Percentiles rank a stretch among this genome's conserved stretches.
phyloP scores from a whole-genome alignment of 2,888 invertebrate genomes.

The Odontocolon sp. region DNA sequence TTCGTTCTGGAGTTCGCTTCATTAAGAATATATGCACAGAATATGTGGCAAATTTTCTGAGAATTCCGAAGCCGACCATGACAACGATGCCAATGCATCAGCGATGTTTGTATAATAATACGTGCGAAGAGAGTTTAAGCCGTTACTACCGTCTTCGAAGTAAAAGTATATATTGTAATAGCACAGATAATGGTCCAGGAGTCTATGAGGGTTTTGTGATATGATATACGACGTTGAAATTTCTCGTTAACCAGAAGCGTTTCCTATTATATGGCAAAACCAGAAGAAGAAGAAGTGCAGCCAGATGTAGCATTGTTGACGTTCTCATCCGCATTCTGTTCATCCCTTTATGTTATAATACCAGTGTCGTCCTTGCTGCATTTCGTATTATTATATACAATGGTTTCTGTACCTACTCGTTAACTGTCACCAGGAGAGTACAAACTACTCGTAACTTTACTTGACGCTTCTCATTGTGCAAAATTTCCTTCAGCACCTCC shows the following conservation, averaged over 20 bases:
- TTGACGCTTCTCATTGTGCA: background rate
- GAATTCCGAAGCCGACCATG: background rate
- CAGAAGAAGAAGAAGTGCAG: background rate
- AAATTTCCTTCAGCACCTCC: background rate
- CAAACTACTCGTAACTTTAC: constrained; percentile 2
- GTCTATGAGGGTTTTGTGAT: constrained; percentile 3
- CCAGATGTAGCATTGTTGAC: constrained; percentile 14
- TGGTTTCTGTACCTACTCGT: background rate
- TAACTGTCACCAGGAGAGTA: constrained; percentile 4
- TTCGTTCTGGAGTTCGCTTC: background rate
- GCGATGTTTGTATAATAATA: constrained; percentile 27
- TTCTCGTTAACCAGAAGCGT: constrained; percentile 27
- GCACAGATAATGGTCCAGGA: constrained; percentile 27
- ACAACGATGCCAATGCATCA: background rate
- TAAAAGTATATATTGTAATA: background rate
- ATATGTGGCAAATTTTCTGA: constrained; percentile 27
- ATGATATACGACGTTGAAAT: background rate
- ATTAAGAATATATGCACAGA: constrained; percentile 10
- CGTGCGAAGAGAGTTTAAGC: constrained; percentile 26
- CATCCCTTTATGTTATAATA: background rate
- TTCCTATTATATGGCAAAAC: constrained; percentile 17
- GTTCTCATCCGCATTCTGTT: constrained; percentile 2
- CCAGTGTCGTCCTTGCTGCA: background rate
- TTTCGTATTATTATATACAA: background rate
- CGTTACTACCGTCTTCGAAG: constrained; percentile 51